Conservation (phyloP, 2,888 invertebrate species). For the Drosophila paracracens region DNA sequence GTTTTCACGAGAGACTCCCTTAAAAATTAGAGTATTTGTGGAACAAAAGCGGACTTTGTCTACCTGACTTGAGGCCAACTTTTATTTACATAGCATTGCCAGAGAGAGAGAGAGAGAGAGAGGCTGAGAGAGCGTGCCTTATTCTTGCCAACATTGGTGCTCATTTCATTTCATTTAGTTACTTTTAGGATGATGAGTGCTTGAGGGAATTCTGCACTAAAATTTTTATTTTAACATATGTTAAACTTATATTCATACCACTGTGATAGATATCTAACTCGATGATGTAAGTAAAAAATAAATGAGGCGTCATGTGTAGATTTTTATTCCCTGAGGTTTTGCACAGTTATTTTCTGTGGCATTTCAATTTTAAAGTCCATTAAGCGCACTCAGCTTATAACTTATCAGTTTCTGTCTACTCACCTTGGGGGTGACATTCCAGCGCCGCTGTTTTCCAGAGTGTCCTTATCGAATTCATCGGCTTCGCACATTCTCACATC, state of each 20-base stretch:
- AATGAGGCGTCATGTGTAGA: neutral
- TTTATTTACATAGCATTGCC: constrained; percentile 42
- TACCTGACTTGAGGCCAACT: constrained; percentile 27
- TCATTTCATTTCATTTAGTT: constrained; percentile 1
- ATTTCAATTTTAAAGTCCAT: neutral
- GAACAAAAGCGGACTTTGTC: constrained; percentile 10
- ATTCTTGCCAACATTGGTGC: neutral
- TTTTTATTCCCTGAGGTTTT: neutral
- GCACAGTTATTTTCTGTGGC: neutral
- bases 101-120: neutral
- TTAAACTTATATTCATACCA: neutral
- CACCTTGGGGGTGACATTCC: neutral
- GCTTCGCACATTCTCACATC: neutral
- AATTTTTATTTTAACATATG: neutral
- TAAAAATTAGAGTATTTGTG: constrained; percentile 7
- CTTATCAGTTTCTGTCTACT: constrained; percentile 1
- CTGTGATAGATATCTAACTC: neutral
- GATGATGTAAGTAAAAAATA: neutral
- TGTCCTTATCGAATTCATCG: neutral
- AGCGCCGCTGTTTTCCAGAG: neutral
- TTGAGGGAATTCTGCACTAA: too few species aligned
- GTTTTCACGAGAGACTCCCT: constrained; percentile 31
- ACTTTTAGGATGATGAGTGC: neutral
- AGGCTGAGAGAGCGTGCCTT: neutral
- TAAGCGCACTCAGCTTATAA: neutral